Conservation (phyloP, 2,797 vertebrate genomes). For the Phalanger gymnotis region DNA sequence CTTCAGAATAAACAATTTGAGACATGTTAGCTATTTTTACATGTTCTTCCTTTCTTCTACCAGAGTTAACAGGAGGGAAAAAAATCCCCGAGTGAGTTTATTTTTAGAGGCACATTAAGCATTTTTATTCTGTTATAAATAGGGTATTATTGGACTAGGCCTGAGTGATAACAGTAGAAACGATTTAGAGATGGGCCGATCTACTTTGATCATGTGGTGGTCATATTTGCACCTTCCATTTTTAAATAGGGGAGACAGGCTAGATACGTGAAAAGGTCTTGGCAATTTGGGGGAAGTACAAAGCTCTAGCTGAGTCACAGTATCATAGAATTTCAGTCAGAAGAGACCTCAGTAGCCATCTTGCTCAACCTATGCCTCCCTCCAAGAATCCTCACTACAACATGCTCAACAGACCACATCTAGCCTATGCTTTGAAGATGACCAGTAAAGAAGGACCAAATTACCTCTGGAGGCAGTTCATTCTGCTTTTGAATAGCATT, state of each 20-base stretch:
- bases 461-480: not conserved
- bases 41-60: not conserved
- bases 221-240: not conserved
- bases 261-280: not conserved
- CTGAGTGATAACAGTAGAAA: not conserved
- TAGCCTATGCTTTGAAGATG: not conserved
- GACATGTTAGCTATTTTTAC: not conserved
- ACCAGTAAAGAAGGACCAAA: not conserved
- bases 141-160: not conserved
- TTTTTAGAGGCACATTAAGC: not conserved
- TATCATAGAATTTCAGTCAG: not conserved
- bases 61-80: not conserved
- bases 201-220: not conserved
- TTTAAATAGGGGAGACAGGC: not conserved
- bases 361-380: not conserved
- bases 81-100: not conserved
- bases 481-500: not conserved
- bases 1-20: slow-evolving; percentile 6
- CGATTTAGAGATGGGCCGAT: not conserved
- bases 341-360: not conserved
- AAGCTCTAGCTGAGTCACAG: not conserved
- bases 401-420: not conserved
- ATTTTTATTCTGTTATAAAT: slow-evolving; percentile 1
- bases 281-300: not conserved
- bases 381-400: not conserved